Conservation (phyloP, 1,140 invertebrate genomes). For the Marisa cornuarietis region DNA sequence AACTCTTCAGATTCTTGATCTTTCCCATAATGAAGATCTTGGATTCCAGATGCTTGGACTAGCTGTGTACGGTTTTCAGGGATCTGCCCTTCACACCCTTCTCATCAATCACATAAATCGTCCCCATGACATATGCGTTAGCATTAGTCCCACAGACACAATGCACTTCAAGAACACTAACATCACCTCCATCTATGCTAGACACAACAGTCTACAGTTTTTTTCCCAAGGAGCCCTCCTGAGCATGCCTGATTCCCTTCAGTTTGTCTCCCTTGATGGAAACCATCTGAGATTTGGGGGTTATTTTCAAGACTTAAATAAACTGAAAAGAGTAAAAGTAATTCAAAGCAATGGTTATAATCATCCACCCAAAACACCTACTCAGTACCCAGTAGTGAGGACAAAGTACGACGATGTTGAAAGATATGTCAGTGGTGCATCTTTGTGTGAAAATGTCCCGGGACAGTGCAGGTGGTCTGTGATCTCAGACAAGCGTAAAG, state of each 20-base stretch:
- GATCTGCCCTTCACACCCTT: slow-evolving; percentile 3
- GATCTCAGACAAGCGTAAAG: too few species aligned
- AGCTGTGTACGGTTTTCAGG: slow-evolving; percentile 19
- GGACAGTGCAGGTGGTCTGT: too few species aligned
- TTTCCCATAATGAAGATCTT: slow-evolving; percentile 15
- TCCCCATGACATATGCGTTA: not conserved
- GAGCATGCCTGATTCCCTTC: not conserved
- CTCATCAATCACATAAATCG: not conserved
- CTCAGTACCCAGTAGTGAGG: not conserved
- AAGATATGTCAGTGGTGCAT: too few species aligned
- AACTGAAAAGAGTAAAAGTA: not conserved
- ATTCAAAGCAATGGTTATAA: not conserved
- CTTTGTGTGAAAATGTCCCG: too few species aligned
- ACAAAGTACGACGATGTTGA: too few species aligned
- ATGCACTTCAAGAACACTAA: slow-evolving; percentile 24
- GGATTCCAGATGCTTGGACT: slow-evolving; percentile 9
- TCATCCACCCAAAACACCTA: not conserved
- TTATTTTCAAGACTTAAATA: slow-evolving; percentile 1
- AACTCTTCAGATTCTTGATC: slow-evolving; percentile 19
- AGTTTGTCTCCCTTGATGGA: not conserved
- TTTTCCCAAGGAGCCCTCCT: not conserved
- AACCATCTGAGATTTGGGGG: not conserved
- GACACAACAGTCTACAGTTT: not conserved
- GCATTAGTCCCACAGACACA: not conserved
- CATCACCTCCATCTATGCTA: not conserved